phyloP scores from a whole-genome alignment of 2,113 vertebrate genomes.

The Nansenia antarctica region DNA sequence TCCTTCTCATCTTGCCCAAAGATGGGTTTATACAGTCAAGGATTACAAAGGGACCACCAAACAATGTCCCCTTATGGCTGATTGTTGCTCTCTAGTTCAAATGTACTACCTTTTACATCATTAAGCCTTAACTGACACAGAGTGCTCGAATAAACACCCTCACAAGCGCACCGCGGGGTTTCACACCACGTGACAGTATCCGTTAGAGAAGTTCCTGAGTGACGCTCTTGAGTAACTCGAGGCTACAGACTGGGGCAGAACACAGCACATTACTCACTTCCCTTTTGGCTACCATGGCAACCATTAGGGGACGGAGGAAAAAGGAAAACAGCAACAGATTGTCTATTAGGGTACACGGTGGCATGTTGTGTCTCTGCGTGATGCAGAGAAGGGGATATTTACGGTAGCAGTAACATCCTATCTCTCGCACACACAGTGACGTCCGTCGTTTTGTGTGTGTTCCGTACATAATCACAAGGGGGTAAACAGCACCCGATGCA shows the following conservation, averaged over 20 bases:
- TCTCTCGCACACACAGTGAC: too few relatives aligned
- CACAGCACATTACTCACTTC: slow-evolving; percentile 28
- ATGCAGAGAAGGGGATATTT: not conserved
- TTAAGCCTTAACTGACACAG: slow-evolving; percentile 6
- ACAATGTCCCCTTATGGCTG: not conserved
- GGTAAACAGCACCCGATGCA: too few relatives aligned
- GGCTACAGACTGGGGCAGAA: not conserved
- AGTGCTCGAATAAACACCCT: not conserved
- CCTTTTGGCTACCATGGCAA: slow-evolving; percentile 26
- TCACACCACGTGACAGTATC: not conserved
- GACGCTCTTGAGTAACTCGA: slow-evolving; percentile 20
- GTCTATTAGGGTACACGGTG: not conserved
- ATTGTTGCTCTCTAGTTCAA: not conserved
- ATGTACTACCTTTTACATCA: slow-evolving; percentile 9
- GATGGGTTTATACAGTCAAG: slow-evolving; percentile 17
- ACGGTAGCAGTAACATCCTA: not conserved
- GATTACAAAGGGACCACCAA: slow-evolving; percentile 2
- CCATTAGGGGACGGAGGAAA: slow-evolving; percentile 11
- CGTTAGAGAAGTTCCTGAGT: not conserved
- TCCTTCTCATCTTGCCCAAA: slow-evolving; percentile 16
- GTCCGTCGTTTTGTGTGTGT: too few relatives aligned
- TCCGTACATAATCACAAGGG: too few relatives aligned
- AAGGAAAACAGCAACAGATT: slow-evolving; percentile 20
- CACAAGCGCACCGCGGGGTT: not conserved
- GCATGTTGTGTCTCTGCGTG: not conserved